Evolutionary conservation across 2,797 vertebrate species (phyloP).

Genomic region (Basileuterus tristriatus): DNA sequence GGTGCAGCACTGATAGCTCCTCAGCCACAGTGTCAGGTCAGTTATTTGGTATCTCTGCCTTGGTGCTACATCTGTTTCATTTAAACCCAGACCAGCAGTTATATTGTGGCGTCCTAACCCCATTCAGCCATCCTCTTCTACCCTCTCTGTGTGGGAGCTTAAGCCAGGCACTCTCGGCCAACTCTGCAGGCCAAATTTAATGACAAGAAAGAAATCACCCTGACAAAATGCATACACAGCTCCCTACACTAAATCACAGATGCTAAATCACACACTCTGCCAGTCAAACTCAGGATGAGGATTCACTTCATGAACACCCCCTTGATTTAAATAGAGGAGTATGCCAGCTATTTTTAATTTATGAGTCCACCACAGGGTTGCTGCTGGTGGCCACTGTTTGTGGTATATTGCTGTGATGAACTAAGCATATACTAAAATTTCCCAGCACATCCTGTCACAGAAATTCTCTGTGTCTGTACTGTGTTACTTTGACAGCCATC

Average conservation of each 20-base stretch:
- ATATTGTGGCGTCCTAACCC: rapidly evolving
- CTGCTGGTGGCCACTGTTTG: neutral
- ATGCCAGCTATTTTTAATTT: conserved; percentile 2
- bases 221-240: neutral
- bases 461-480: neutral
- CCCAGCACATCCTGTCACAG: neutral
- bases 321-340: conserved; percentile 9
- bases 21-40: rapidly evolving
- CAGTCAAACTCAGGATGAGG: neutral
- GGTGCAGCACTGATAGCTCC: neutral
- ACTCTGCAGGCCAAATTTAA: neutral
- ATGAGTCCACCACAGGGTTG: neutral
- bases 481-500: neutral
- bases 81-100: neutral
- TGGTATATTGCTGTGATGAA: neutral
- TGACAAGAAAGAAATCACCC: neutral
- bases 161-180: neutral
- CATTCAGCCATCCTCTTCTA: neutral
- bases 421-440: neutral
- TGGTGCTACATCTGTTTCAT: neutral
- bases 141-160: neutral
- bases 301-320: neutral
- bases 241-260: neutral
- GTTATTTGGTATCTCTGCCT: neutral
- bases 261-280: neutral